Base-by-base conservation (phyloP, 2,113 vertebrate species). In the Maccullochella peelii region DNA sequence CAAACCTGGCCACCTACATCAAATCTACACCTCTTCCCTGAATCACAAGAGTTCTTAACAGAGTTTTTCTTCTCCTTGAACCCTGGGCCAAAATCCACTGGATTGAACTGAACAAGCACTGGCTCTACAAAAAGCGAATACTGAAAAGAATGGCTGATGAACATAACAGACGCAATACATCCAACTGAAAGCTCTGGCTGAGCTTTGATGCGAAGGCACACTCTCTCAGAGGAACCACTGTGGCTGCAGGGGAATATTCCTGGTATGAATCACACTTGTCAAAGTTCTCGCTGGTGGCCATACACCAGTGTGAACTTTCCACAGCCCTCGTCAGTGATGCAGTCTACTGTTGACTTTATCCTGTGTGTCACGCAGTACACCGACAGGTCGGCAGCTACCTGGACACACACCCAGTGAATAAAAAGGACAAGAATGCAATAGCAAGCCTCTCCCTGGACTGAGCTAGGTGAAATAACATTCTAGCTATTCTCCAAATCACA, bases 161-260 rank as follows among this genome's bases (percentile, higher is more conserved):
- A 85, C 79, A 85, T 67, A 89, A 76, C 89, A 94, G 91, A 91
- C 40, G 38, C 52, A 81, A 25, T 49, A 42, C 42, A 71, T 73
- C 77, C 20, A 44, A 33, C 52, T 57, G 61, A 36, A 68, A 79
- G 47, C 33, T 77, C 62, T 80, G 79, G 65, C 75, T 61, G 77
- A 73, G 66, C 62, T 85, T 82, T 80, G 69, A 86, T 73, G 80
- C 44, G 20, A 82, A 77, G 27, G 44, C 84, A 44, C 62, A 23
- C 44, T 55, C 67, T 36, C 68, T 59, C 58, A 57, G 57, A 82
- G 66, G 72, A 82, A 75, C 70, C 79, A 55, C 70, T 66, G 83
- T 80, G 67, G 90, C 90, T 89, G 73, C 69, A 40, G 84, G 85
- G 88, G 84, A 93, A 93, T 93, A 87, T 69, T 93, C 87, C 76